Conservation (phyloP, 2,797 vertebrate species). For the Sphenopsis melanotis region DNA sequence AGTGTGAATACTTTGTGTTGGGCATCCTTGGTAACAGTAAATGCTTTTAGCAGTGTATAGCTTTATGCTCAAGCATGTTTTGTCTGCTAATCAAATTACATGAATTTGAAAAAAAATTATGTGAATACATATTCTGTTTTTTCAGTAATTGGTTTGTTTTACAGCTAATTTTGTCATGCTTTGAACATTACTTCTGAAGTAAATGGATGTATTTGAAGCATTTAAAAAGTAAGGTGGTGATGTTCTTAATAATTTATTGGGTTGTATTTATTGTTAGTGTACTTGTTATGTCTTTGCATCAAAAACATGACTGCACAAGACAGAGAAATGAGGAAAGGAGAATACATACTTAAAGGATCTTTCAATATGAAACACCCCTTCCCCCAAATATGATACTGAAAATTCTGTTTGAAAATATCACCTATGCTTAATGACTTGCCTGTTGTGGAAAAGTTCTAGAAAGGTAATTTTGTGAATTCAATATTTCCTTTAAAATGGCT, state of each 20-base stretch:
- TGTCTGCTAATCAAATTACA: neutral
- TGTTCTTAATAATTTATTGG: neutral
- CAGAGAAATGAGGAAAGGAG: neutral
- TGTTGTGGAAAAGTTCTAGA: neutral
- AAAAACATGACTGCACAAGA: neutral
- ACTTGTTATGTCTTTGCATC: neutral
- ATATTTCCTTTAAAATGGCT: neutral
- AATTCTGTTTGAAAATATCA: neutral
- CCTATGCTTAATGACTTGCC: neutral
- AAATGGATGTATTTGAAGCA: neutral
- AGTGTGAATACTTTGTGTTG: neutral
- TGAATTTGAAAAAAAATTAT: neutral
- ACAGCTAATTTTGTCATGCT: neutral
- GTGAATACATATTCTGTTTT: neutral
- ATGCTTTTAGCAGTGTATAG: neutral
- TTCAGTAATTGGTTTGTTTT: neutral
- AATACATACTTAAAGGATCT: neutral
- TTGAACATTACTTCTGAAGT: neutral
- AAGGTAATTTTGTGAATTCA: neutral
- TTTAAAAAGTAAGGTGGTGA: neutral
- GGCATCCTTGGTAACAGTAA: neutral
- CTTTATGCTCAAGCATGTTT: neutral
- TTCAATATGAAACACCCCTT: neutral
- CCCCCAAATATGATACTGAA: neutral
- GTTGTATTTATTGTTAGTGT: neutral